phyloP scores from a whole-genome alignment of 2,797 vertebrate genomes.

The Eulemur mongoz region DNA sequence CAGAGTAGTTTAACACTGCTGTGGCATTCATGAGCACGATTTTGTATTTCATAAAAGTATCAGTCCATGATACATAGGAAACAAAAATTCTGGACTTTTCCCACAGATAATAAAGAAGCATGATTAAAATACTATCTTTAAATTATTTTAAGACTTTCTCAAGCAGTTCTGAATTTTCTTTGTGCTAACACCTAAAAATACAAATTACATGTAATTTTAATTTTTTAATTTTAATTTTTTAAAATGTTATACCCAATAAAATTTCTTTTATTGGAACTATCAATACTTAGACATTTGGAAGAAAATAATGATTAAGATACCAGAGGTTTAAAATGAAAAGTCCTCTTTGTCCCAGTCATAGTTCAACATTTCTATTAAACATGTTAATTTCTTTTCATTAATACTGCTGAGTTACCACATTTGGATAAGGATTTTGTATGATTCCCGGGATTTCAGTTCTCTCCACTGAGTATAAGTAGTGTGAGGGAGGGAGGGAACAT shows the following conservation, averaged over 20 bases:
- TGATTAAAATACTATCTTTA: not conserved
- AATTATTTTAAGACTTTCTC: not conserved
- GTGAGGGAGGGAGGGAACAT: not conserved
- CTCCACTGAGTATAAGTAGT: not conserved
- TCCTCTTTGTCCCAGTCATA: not conserved
- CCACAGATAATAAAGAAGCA: not conserved
- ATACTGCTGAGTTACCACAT: not conserved
- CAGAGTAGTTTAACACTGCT: not conserved
- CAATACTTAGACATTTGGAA: not conserved
- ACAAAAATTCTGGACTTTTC: not conserved
- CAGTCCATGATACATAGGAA: not conserved
- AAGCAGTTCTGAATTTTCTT: not conserved
- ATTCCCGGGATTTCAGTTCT: not conserved
- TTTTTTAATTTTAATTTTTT: not conserved
- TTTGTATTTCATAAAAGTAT: not conserved
- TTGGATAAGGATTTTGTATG: not conserved
- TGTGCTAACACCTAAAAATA: not conserved
- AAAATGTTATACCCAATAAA: not conserved
- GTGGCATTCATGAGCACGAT: too few species aligned
- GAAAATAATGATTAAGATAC: not conserved
- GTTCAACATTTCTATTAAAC: not conserved
- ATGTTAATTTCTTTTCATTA: not conserved
- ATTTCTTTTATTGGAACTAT: not conserved
- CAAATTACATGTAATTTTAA: not conserved
- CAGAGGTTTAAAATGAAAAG: not conserved